These are phyloP conservation scores for Wasmannia auropunctata DNA, from an alignment of 1,140 invertebrate genomes.

Conservation along the genomic window DNA sequence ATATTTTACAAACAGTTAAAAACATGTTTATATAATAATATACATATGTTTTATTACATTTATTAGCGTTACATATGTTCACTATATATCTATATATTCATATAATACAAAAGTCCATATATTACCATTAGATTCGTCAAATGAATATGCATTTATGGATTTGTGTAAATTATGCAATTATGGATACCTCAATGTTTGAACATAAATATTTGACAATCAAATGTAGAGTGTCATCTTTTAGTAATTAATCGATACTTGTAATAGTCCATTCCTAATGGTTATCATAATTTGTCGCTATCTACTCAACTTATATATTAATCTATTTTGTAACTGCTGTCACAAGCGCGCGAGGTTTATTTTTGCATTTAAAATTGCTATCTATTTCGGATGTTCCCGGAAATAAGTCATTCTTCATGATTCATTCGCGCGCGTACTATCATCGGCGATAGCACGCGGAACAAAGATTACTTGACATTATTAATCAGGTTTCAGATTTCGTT, in stretches of 20 bases:
- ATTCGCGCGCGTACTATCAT: conserved; percentile 18
- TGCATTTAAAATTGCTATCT: conserved; percentile 52
- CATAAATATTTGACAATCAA: not conserved
- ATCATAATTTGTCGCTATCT: not conserved
- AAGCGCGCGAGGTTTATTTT: conserved; percentile 23
- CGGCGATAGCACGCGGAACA: conserved; percentile 17
- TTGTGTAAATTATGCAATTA: not conserved
- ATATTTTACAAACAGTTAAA: not conserved
- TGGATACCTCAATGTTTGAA: not conserved
- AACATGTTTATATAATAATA: not conserved
- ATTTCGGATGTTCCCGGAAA: conserved; percentile 46
- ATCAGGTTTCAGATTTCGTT: conserved; percentile 12
- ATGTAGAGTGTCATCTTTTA: not conserved
- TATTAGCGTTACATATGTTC: not conserved
- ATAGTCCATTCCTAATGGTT: not conserved
- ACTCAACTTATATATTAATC: not conserved
- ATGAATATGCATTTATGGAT: not conserved
- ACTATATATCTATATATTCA: not conserved
- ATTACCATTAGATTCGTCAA: not conserved
- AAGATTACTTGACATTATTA: not conserved
- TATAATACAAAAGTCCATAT: not conserved
- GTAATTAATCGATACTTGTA: not conserved
- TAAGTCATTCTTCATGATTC: conserved; percentile 48
- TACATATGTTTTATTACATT: not conserved
- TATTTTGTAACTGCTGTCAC: not conserved